Base-by-base conservation (phyloP, 2,797 vertebrate species). In the Artibeus jamaicensis region DNA sequence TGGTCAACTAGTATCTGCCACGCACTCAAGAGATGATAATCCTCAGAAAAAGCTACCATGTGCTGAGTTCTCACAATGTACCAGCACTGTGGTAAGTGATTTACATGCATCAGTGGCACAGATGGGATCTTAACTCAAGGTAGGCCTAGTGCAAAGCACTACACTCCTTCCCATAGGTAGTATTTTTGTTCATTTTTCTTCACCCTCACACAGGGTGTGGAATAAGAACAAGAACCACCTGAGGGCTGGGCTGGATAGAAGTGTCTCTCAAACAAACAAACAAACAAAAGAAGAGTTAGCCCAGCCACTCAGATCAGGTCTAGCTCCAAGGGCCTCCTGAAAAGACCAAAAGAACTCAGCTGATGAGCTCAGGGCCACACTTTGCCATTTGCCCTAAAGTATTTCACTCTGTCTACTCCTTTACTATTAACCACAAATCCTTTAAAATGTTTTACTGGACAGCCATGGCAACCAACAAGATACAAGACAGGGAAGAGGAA, bases 221-320 rank as follows among this genome's bases (percentile, higher is more conserved):
- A 91, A n/a, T 78, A 37, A 65, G 16, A 37, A 73, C 50, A 79
- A 92, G 15, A 95, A 70, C n/a, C 4, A 50, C 85, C 46, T 62
- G 14, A 77, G 7, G 55, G n/a, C 15, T 57, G 48, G 42, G 24
- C 34, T 70, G 46, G 62, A 22, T 50, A 83, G 44, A 67, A 32
- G 18, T 21, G 16, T 46, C 46, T 86, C 87, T 79, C 42, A 79
- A 88, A 85, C 59, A 50, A 95, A 96, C 48, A 95, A 94, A 93
- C 21, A 37, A 95, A 93, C 79, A 55, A 95, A 95, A 92, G 24
- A 37, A 2, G 50, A 86, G 50, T 68, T 65, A 92, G 22, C 65
- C 34, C 32, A 83, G 74, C 7, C 32, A 74, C 42, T 86, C 57
- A 93, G 44, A 68, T 76, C 34, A 55, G 15, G 55, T 85, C 71